Evolutionary conservation across 2,888 invertebrate species (phyloP), one percentile per base, ranked within the genome.

Genomic region (Daptonema setosum): DNA sequence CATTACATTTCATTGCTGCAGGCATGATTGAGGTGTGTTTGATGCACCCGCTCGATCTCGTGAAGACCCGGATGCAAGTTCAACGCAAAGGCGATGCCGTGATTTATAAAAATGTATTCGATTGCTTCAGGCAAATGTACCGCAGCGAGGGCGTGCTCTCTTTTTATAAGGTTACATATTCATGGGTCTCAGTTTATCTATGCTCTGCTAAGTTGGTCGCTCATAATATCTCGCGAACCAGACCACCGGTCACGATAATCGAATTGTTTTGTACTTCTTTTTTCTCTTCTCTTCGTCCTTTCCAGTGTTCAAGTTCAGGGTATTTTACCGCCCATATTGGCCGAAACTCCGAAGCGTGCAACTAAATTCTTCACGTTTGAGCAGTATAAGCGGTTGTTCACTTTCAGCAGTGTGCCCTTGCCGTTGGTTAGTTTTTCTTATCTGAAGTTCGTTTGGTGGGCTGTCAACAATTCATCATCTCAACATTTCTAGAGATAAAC

Each of bases 281-380:
- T 35, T 35, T 35, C 17, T 17, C 17, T 8, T 35, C 35, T 11
- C 8, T 35, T 17, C 17, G 22, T 47, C 17, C 75, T 79, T 54
- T 67, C 51, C 63, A 72, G 71, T 25, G 50, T 64, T n/a, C 52
- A 69, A 28, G 83, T 87, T 14, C 87, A 90, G 76, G 91, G 91
- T 60, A 85, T 91, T 62, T 64, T 90, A 62, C 91, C 90, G 3
- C 91, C 91, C 8, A 82, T 91, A 64, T 71, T 90, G 60, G 88
- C 86, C 11, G 91, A 91, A 75, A 91, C 90, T 1, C 91, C 91
- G 1, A 91, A 91, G 73, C 74, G 90, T 67, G 90, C 90, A 22
- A 83, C 86, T 20, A 91, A 91, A 74, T 91, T 91, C 73, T 81
- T 87, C 66, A 83, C 85, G 29, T 91, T 90, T 75, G 90, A 90